A percentile compares a stretch with the other conserved stretches of the same genome.
phyloP scores from a whole-genome alignment of 2,113 vertebrate genomes.

The Saimiri boliviensis region DNA sequence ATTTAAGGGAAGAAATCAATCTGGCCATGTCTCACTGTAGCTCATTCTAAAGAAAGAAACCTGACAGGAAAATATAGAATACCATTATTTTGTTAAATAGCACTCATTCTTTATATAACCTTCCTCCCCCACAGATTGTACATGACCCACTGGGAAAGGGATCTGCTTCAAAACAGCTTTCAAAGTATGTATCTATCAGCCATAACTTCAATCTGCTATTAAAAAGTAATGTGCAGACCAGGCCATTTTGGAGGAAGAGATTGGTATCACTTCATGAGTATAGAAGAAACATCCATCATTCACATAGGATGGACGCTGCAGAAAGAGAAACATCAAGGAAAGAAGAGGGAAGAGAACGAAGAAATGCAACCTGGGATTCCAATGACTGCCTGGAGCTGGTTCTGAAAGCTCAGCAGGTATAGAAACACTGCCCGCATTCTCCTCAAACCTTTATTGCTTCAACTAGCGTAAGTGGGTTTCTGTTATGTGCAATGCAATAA shows the following conservation, averaged over 20 bases:
- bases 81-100: fast-evolving
- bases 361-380: neutral
- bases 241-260: constrained; percentile 7
- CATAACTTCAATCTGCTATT: neutral
- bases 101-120: neutral
- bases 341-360: neutral
- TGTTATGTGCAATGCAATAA: neutral
- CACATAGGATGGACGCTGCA: neutral
- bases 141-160: constrained; percentile 27
- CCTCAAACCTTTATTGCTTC: neutral
- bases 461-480: neutral
- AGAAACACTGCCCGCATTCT: neutral
- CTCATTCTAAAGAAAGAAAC: constrained; percentile 48
- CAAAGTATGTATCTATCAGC: constrained; percentile 39
- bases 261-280: neutral
- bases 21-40: neutral
- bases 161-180: neutral
- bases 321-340: neutral
- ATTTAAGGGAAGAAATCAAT: constrained; percentile 58
- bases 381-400: neutral
- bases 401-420: neutral
- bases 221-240: neutral
- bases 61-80: constrained; percentile 26
- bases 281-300: constrained; percentile 10
- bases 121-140: neutral